Percentiles rank a stretch among this genome's conserved stretches.
Evolutionary conservation across 2,888 invertebrate species (phyloP).

Genomic region (Calephelis perditalis): DNA sequence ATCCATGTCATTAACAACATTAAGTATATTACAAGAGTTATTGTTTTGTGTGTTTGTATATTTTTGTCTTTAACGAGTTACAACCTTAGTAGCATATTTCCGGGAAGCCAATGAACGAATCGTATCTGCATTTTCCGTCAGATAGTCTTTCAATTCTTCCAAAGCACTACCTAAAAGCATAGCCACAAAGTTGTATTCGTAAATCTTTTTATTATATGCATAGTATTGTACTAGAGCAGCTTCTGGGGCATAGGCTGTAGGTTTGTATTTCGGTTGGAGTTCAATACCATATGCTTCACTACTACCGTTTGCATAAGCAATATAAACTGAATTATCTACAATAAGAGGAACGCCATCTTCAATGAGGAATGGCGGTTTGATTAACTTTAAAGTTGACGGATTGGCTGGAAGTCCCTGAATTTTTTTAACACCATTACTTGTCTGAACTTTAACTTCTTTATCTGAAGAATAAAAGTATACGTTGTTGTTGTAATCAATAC

Average conservation of each 20-base stretch:
- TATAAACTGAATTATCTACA: slow-evolving; percentile 39
- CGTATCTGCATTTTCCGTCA: slow-evolving; percentile 34
- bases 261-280: slow-evolving; percentile 35
- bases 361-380: slow-evolving; percentile 45
- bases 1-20: neutral
- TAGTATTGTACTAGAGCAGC: slow-evolving; percentile 47
- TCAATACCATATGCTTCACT: slow-evolving; percentile 35
- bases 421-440: slow-evolving; percentile 37
- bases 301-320: slow-evolving; percentile 43
- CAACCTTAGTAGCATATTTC: neutral
- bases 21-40: neutral
- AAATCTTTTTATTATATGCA: slow-evolving; percentile 53
- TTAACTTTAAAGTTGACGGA: slow-evolving; percentile 36
- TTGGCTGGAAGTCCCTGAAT: slow-evolving; percentile 46
- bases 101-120: slow-evolving; percentile 39
- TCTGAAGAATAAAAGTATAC: slow-evolving; percentile 46
- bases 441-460: slow-evolving; percentile 41
- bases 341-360: slow-evolving; percentile 40
- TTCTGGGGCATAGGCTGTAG: slow-evolving; percentile 49
- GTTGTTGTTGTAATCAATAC: slow-evolving; percentile 48
- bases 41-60: too few species aligned
- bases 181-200: slow-evolving; percentile 47
- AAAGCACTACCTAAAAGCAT: slow-evolving; percentile 28
- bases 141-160: slow-evolving; percentile 35
- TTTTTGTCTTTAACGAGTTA: neutral